Percentiles rank a stretch among this genome's conserved stretches.
Conservation (phyloP, 23 tunicate species). For the Halocynthia aurantium region DNA sequence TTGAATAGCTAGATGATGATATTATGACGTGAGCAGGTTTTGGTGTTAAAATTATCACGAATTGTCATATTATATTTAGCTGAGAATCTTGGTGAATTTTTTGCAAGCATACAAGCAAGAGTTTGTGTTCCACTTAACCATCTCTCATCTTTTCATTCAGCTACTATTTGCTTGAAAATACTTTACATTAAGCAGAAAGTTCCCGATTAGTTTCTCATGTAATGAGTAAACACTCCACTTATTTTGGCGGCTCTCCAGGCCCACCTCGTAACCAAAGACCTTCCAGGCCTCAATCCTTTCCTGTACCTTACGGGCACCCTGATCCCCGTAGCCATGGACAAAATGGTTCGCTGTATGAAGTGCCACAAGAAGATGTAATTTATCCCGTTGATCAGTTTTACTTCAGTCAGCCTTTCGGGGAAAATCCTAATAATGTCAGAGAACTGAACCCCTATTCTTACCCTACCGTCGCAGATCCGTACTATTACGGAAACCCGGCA, state of each 20-base stretch:
- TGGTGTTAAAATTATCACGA: no score
- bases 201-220: conserved; percentile 7
- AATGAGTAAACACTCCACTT: conserved; percentile 52
- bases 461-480: background rate
- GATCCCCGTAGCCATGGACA: conserved; percentile 4
- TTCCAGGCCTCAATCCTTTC: background rate
- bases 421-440: background rate
- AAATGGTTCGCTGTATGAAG: conserved; percentile 12
- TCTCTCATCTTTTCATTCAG: no score
- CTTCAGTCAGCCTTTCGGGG: background rate
- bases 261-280: conserved; percentile 34
- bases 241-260: conserved; percentile 79
- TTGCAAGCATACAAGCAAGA: no score
- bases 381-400: conserved; percentile 3
- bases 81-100: no score
- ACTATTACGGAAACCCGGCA: background rate
- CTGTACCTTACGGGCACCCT: background rate
- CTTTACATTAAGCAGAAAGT: no score
- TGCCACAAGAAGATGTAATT: conserved; percentile 25
- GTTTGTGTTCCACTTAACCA: no score
- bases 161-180: no score
- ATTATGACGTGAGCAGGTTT: no score
- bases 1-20: no score
- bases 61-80: no score
- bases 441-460: background rate